A percentile compares a stretch with the other conserved stretches of the same genome.
These are phyloP conservation scores for Dipus sagitta DNA, from an alignment of 2,797 vertebrate genomes.

Conservation along the genomic window DNA sequence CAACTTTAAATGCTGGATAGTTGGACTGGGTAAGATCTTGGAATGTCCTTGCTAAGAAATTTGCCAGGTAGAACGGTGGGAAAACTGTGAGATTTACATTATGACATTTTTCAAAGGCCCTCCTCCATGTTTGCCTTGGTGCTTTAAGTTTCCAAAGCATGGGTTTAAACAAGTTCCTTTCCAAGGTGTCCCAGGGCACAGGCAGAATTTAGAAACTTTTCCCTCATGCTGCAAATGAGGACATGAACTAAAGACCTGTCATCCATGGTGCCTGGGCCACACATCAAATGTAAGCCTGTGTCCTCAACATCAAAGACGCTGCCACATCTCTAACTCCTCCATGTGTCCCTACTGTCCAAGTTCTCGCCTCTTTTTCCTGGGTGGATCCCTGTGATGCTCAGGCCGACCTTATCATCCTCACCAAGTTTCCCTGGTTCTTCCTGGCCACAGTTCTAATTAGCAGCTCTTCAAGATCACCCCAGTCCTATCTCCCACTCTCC, in stretches of 20 bases:
- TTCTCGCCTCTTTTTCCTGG: background rate
- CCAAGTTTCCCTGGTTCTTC: background rate
- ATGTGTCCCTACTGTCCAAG: background rate
- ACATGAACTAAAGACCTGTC: background rate
- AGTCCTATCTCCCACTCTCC: background rate
- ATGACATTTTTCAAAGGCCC: no score
- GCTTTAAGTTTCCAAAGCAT: background rate
- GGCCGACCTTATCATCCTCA: background rate
- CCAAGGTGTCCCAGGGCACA: background rate
- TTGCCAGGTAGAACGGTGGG: accelerated
- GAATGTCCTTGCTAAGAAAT: no score
- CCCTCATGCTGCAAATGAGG: background rate
- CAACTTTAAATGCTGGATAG: background rate
- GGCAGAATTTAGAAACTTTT: background rate
- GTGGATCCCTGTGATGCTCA: background rate
- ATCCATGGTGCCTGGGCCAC: background rate
- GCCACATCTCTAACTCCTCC: background rate
- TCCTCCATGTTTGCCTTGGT: background rate
- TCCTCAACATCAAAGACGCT: background rate
- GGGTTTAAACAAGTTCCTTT: background rate
- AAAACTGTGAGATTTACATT: background rate
- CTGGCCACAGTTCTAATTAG: background rate
- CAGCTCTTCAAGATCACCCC: background rate
- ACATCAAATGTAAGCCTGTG: background rate
- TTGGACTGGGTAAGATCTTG: background rate